A percentile compares a stretch with the other conserved stretches of the same genome.
phyloP scores from a whole-genome alignment of 2,888 invertebrate species.

The Drosophila nr. fundita region DNA sequence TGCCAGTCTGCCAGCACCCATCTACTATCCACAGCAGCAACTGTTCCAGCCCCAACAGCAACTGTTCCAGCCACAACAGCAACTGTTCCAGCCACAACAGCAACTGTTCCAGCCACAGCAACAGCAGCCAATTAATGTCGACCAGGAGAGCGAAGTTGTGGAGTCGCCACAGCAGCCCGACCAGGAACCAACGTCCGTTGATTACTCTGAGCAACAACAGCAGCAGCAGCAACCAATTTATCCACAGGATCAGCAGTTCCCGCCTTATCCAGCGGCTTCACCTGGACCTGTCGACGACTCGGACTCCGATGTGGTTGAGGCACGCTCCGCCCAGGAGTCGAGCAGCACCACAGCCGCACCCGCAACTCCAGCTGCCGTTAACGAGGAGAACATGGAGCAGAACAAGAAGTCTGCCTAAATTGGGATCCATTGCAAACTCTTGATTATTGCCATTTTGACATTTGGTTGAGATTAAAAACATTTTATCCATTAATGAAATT shows the following conservation, averaged over 20 bases:
- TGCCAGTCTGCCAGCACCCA: slow-evolving; percentile 29
- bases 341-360: slow-evolving; percentile 62
- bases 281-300: slow-evolving; percentile 38
- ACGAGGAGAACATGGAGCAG: slow-evolving; percentile 56
- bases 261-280: slow-evolving; percentile 65
- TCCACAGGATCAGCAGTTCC: slow-evolving; percentile 72
- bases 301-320: slow-evolving; percentile 80
- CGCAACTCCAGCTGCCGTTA: slow-evolving; percentile 62
- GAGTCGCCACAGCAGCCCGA: slow-evolving; percentile 71
- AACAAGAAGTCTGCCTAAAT: slow-evolving; percentile 56
- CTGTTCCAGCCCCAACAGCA: slow-evolving; percentile 57
- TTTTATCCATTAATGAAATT: background rate
- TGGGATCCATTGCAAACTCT: slow-evolving; percentile 11
- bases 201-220: slow-evolving; percentile 67
- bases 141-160: slow-evolving; percentile 74
- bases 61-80: slow-evolving; percentile 40
- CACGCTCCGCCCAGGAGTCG: slow-evolving; percentile 62
- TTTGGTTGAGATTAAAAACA: slow-evolving; percentile 39
- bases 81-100: slow-evolving; percentile 42
- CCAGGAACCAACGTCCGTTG: slow-evolving; percentile 70
- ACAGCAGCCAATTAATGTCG: slow-evolving; percentile 17
- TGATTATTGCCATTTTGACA: slow-evolving; percentile 11
- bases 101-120: slow-evolving; percentile 31
- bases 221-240: slow-evolving; percentile 55
- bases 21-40: slow-evolving; percentile 50